phyloP scores from a whole-genome alignment of 2,797 vertebrate genomes.

The Acanthurus leucopareius region DNA sequence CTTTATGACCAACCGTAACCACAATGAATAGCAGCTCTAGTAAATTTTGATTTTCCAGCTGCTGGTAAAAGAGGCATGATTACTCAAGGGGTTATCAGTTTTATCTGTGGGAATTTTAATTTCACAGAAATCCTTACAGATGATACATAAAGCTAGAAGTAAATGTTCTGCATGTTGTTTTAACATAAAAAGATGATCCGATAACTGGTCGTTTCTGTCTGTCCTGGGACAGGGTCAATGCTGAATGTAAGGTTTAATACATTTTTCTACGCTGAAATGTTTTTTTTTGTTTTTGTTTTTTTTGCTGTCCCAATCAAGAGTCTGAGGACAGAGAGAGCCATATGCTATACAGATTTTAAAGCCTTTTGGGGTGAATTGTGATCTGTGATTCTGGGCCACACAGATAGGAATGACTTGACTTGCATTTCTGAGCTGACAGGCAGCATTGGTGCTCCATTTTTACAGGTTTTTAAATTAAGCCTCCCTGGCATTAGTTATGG shows the following conservation, averaged over 20 bases:
- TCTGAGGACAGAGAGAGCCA: too few species aligned
- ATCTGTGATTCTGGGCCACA: too few species aligned
- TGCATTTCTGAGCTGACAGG: background rate
- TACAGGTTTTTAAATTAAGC: background rate
- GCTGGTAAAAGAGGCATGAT: constrained; percentile 1
- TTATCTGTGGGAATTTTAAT: background rate
- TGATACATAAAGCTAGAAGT: background rate
- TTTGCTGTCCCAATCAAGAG: too few species aligned
- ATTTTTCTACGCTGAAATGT: too few species aligned
- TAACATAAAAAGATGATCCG: background rate
- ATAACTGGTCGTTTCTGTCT: too few species aligned
- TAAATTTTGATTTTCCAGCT: constrained; percentile 50
- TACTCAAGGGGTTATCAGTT: constrained; percentile 3
- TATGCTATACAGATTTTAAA: too few species aligned
- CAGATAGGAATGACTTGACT: background rate
- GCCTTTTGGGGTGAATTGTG: too few species aligned
- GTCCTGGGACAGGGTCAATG: too few species aligned
- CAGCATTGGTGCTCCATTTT: background rate
- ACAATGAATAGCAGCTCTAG: constrained; percentile 55
- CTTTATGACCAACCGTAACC: constrained; percentile 77
- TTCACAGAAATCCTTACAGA: background rate
- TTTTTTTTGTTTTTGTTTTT: too few species aligned
- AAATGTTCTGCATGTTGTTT: background rate
- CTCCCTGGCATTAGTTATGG: background rate
- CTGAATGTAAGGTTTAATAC: too few species aligned